These are phyloP conservation scores for Polietes domitor DNA, from an alignment of 2,888 invertebrate species.

Conservation along the genomic window DNA sequence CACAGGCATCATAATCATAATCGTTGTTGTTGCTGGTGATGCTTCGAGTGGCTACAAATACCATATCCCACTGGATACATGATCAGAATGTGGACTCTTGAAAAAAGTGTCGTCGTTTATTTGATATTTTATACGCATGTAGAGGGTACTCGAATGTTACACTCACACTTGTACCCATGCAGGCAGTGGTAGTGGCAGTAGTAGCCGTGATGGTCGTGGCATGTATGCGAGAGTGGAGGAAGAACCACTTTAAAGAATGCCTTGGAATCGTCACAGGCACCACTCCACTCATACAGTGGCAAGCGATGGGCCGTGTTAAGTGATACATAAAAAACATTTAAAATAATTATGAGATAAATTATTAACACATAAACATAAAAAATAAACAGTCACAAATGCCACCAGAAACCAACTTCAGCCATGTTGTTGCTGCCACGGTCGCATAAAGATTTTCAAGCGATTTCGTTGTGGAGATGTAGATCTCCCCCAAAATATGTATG, in stretches of 20 bases:
- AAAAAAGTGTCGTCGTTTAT: conserved; percentile 45
- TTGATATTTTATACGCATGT: neutral
- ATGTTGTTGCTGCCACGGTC: neutral
- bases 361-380: conserved; percentile 38
- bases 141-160: neutral
- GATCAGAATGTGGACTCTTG: conserved; percentile 27
- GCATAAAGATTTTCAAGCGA: neutral
- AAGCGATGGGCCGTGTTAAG: conserved; percentile 44
- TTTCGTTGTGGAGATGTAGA: neutral
- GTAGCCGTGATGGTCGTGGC: neutral
- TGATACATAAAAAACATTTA: conserved; percentile 45
- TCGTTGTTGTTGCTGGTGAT: neutral
- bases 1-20: conserved; percentile 39
- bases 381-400: conserved; percentile 21
- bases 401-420: neutral
- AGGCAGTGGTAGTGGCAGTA: neutral
- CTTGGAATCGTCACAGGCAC: neutral
- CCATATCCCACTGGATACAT: conserved; percentile 25
- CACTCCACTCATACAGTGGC: neutral
- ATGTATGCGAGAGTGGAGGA: neutral
- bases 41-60: neutral
- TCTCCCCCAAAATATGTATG: too few species aligned
- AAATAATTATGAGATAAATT: conserved; percentile 47
- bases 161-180: neutral
- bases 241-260: conserved; percentile 24